A percentile compares a stretch with the other conserved stretches of the same genome.
phyloP scores from a whole-genome alignment of 2,797 vertebrate species.

The Dipus sagitta region DNA sequence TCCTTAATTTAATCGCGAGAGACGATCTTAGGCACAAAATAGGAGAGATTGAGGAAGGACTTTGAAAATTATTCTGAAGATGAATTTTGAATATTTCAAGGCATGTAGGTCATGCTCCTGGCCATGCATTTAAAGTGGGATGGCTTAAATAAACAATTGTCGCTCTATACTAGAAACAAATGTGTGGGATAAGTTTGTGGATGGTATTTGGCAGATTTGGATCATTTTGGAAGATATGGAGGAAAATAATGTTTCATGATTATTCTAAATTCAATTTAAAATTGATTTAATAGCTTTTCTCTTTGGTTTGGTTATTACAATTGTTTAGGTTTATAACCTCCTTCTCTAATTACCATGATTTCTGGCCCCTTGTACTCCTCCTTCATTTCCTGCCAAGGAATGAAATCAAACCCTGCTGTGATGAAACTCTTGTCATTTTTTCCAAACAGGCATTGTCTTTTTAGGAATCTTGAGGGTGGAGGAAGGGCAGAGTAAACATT shows the following conservation, averaged over 20 bases:
- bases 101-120: neutral
- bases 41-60: neutral
- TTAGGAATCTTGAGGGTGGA: neutral
- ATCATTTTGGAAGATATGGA: constrained; percentile 69
- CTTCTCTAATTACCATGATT: constrained; percentile 68
- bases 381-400: constrained; percentile 77
- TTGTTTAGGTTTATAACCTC: constrained; percentile 69
- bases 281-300: constrained; percentile 71
- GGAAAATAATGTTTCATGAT: constrained; percentile 72
- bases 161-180: constrained; percentile 72
- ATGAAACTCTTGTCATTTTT: constrained; percentile 58
- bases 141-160: constrained; percentile 57
- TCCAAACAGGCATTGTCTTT: constrained; percentile 60
- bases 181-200: constrained; percentile 52
- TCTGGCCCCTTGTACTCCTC: constrained; percentile 62
- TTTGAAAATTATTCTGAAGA: constrained; percentile 38
- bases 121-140: neutral
- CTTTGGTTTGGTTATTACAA: constrained; percentile 69
- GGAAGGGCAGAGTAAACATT: neutral
- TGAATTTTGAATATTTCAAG: constrained; percentile 19
- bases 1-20: neutral
- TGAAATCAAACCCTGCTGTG: constrained; percentile 74
- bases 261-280: constrained; percentile 78
- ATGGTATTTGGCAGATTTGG: constrained; percentile 61
- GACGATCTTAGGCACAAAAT: neutral